These are phyloP conservation scores for Ahaetulla prasina DNA, from an alignment of 2,113 vertebrate genomes.

Conservation along the genomic window DNA sequence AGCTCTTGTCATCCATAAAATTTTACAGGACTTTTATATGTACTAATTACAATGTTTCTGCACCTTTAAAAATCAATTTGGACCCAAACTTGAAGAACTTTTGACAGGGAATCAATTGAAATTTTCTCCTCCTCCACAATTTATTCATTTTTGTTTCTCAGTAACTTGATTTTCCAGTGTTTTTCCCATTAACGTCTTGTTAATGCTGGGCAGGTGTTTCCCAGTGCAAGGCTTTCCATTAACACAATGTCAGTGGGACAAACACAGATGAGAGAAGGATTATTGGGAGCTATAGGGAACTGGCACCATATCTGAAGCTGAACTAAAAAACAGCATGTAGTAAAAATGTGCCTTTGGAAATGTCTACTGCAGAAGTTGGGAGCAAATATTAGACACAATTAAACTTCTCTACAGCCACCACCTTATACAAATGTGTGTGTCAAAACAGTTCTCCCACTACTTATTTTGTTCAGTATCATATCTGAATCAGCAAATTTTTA, in stretches of 20 bases:
- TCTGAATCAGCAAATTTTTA: slow-evolving; percentile 85
- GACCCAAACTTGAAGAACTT: slow-evolving; percentile 46
- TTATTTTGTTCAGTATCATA: slow-evolving; percentile 64
- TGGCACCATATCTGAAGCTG: slow-evolving; percentile 55
- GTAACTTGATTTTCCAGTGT: slow-evolving; percentile 60
- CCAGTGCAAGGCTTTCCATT: slow-evolving; percentile 68
- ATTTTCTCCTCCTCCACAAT: slow-evolving; percentile 49
- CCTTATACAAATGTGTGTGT: slow-evolving; percentile 64
- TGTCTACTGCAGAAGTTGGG: slow-evolving; percentile 48
- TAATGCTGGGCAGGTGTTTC: slow-evolving; percentile 75
- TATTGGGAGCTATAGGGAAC: slow-evolving; percentile 58
- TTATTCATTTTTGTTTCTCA: slow-evolving; percentile 57
- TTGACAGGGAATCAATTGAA: slow-evolving; percentile 45
- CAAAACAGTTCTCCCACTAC: slow-evolving; percentile 54
- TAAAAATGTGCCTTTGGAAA: slow-evolving; percentile 45
- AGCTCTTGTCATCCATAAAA: neutral
- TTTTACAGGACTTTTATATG: neutral
- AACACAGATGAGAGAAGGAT: slow-evolving; percentile 62
- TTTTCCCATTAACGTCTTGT: slow-evolving; percentile 68
- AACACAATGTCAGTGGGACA: slow-evolving; percentile 72
- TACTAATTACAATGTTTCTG: neutral
- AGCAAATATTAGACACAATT: slow-evolving; percentile 58
- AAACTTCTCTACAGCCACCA: slow-evolving; percentile 65
- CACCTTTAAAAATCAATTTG: slow-evolving; percentile 56
- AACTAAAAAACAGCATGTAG: slow-evolving; percentile 34